Evolutionary conservation across 2,113 vertebrate species (phyloP), one percentile per base, ranked within the genome.

Genomic region (Scomber japonicus): DNA sequence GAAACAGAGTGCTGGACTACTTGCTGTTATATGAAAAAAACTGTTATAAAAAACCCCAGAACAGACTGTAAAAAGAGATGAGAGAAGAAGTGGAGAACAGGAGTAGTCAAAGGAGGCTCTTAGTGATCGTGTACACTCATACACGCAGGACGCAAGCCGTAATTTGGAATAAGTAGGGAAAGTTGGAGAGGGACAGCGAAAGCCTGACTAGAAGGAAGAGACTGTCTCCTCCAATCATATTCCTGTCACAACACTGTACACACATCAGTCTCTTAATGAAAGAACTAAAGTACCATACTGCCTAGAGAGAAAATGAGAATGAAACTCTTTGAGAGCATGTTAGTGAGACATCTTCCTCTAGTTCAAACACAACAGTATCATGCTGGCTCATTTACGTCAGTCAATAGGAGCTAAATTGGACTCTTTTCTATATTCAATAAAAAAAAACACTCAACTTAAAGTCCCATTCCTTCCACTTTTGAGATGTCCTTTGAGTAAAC

Each of bases 401-500:
- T 35, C n/a, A 12, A 24, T 35, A 75, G 31, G n/a, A 49, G 49
- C 24, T 54, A 71, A 48, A 68, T 54, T 62, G n/a, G 27, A 72
- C 75, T 80, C 11, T 4, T 57, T 61, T 77, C 55, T 40, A 56
- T 55, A 24, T 48, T 51, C 15, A 49, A 3, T 17, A 27, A 27
- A 27, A 21, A 3, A 55, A 71, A 35, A 19, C 14, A 48, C 7
- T n/a, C 1, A 31, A 40, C 17, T 21, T 49, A 3, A 13, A 61
- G 30, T 35, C 13, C 0, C 0, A 1, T 63, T 45, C 14, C n/a
- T 63, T 49, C 30, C 11, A 40, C 21, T 2, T 48, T 70, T 59
- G 24, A 56, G n/a, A 48, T 31, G 44, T 63, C 15, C 66, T 69
- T 19, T 5, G 56, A 73, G 56, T 54, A 81, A 83, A 80, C 71